Evolutionary conservation across 2,797 vertebrate genomes (phyloP), one percentile per base, ranked within the genome.

Genomic region (Notolabrus celidotus): DNA sequence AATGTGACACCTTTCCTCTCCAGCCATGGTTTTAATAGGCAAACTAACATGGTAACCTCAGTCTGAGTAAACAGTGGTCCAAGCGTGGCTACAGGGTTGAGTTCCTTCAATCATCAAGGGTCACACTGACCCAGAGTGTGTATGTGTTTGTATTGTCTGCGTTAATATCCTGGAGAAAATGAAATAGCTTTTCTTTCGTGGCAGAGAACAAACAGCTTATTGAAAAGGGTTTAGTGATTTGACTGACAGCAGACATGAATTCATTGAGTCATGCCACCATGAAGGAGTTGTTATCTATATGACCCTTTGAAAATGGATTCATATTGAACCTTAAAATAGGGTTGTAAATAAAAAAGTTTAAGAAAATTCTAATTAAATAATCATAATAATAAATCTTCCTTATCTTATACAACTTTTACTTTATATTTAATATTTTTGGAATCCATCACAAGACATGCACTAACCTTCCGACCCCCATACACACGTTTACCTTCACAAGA

Each of bases 111-210:
- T 66, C 62, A 69, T 29, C 23, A 53, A 51, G 65, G 22, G 17
- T 80, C 42, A 51, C 53, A 22, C 23, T 49, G 20, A 55, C 22
- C 20, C 29, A 25, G 56, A 51, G 7, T 10, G 56, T 36, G 34
- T 27, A 25, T 45, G 55, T 67, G 69, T 75, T 70, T 71, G 34
- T 33, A 54, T 33, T 38, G 29, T 49, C 62, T 33, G 20, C 23
- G 58, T 55, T 62, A 58, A 86, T 72, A 85, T 84, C 79, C 62
- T 71, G 69, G 47, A 55, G 69, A 56, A 71, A 81, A 72, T 68
- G 17, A 74, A 67, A 62, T 33, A 58, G 25, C 39, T 61, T 58
- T 71, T 50, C 31, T 62, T 49, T 50, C 16, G 51, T 14, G 14
- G 36, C 5, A 20, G 25, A 34, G 68, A 68, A 75, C 63, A 71